Conservation (phyloP, 1,140 invertebrate genomes). For the Copidosoma floridanum region DNA sequence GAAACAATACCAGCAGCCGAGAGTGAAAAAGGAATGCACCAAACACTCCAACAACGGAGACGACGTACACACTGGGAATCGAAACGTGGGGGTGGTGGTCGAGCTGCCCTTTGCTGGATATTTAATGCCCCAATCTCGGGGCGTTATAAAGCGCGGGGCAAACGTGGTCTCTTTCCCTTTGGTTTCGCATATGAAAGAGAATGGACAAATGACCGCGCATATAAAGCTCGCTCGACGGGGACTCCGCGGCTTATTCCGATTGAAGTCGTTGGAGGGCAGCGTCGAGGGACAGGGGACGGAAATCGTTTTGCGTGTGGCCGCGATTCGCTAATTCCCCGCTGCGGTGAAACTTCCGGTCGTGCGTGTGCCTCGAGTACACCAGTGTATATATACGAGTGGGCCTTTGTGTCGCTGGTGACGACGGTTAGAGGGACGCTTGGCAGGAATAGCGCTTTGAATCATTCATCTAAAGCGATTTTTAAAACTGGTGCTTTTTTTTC, state of each 20-base stretch:
- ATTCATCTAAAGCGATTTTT: too few relatives aligned
- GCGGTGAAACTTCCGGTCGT: neutral
- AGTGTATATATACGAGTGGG: too few relatives aligned
- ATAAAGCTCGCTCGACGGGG: neutral
- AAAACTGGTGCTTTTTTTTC: too few relatives aligned
- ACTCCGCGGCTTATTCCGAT: neutral
- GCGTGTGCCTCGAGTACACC: neutral
- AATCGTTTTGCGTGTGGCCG: neutral
- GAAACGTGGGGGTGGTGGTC: slow-evolving; percentile 38
- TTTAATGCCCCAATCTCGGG: slow-evolving; percentile 57
- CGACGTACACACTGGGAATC: too few relatives aligned
- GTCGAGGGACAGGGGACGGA: neutral
- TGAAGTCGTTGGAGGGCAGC: slow-evolving; percentile 2
- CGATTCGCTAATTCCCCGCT: neutral
- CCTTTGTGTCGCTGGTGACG: too few relatives aligned
- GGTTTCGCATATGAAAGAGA: too few relatives aligned
- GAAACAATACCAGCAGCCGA: neutral
- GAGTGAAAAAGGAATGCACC: too few relatives aligned
- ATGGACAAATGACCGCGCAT: slow-evolving; percentile 41
- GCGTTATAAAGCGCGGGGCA: slow-evolving; percentile 55
- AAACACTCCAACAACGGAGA: too few relatives aligned
- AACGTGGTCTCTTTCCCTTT: too few relatives aligned
- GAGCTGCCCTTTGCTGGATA: slow-evolving; percentile 54
- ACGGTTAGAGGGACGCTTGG: too few relatives aligned
- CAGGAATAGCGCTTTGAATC: too few relatives aligned